These are phyloP conservation scores for Oncorhynchus nerka DNA, from an alignment of 2,113 vertebrate species.

Conservation along the genomic window DNA sequence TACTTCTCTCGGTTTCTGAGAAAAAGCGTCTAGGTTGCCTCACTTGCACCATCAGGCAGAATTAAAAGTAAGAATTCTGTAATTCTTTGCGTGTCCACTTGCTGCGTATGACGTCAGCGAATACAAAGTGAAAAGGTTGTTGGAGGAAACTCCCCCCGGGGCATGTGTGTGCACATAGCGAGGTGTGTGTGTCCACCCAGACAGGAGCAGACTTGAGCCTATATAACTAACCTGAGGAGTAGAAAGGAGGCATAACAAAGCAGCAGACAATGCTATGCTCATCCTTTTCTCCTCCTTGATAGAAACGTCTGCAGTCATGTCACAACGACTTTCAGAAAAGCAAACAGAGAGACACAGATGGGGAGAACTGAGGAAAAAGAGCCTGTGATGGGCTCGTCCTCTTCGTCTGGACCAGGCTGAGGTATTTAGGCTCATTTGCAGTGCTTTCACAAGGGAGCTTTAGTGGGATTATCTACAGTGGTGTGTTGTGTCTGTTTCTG, in stretches of 20 bases:
- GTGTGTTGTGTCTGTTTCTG: conserved; percentile 10
- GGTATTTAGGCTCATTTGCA: conserved; percentile 49
- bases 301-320: conserved; percentile 12
- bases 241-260: conserved; percentile 28
- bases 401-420: conserved; percentile 12
- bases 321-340: conserved; percentile 10
- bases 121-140: conserved; percentile 39
- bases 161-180: not conserved
- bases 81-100: conserved; percentile 25
- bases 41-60: conserved; percentile 43
- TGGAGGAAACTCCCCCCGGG: not conserved
- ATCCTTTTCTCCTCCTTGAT: conserved; percentile 4
- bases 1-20: conserved; percentile 37
- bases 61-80: conserved; percentile 44
- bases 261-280: conserved; percentile 33
- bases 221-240: conserved; percentile 38
- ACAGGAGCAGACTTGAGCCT: conserved; percentile 34
- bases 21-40: conserved; percentile 29
- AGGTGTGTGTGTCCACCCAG: conserved; percentile 7
- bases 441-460: conserved; percentile 27
- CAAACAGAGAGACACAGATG: conserved; percentile 2
- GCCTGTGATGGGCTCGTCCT: conserved; percentile 29
- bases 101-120: conserved; percentile 47
- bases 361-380: conserved; percentile 2
- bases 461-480: conserved; percentile 48